These are phyloP conservation scores for Lordiphosa clarofinis DNA, from an alignment of 1,140 invertebrate genomes.

Conservation along the genomic window DNA sequence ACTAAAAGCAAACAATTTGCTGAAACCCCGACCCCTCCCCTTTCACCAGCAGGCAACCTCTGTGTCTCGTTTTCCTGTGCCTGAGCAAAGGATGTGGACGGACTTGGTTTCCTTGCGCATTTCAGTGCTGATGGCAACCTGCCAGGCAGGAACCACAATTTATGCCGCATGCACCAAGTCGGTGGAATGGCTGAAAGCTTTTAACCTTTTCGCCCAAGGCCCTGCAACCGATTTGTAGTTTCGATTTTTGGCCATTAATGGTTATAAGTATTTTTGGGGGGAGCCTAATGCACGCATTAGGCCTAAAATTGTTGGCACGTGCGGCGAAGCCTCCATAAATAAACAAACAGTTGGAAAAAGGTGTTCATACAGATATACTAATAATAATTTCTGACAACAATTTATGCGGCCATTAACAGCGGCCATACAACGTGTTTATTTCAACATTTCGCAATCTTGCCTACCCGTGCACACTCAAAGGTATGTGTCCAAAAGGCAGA, in stretches of 20 bases:
- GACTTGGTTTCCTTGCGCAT: conserved; percentile 32
- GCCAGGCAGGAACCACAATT: conserved; percentile 29
- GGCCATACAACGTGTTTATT: conserved; percentile 74
- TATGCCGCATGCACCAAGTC: conserved; percentile 4
- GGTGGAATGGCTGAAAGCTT: conserved; percentile 34
- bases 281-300: conserved; percentile 66
- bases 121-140: conserved; percentile 43
- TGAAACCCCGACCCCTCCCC: conserved; percentile 1
- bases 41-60: conserved; percentile 2
- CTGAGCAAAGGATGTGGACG: conserved; percentile 35
- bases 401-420: conserved; percentile 76
- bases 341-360: conserved; percentile 49
- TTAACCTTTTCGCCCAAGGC: conserved; percentile 56
- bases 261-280: conserved; percentile 12
- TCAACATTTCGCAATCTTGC: conserved; percentile 60
- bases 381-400: conserved; percentile 70
- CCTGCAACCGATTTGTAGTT: conserved; percentile 49
- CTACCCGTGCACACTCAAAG: conserved; percentile 27
- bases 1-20: conserved; percentile 70
- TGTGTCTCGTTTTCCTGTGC: conserved; percentile 6
- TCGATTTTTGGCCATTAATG: conserved; percentile 60
- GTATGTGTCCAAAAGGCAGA: conserved; percentile 26
- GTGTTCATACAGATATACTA: conserved; percentile 29
- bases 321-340: conserved; percentile 54
- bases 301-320: conserved; percentile 61